Conservation (phyloP, 2,797 vertebrate genomes). For the Gymnopithys bicolor region DNA sequence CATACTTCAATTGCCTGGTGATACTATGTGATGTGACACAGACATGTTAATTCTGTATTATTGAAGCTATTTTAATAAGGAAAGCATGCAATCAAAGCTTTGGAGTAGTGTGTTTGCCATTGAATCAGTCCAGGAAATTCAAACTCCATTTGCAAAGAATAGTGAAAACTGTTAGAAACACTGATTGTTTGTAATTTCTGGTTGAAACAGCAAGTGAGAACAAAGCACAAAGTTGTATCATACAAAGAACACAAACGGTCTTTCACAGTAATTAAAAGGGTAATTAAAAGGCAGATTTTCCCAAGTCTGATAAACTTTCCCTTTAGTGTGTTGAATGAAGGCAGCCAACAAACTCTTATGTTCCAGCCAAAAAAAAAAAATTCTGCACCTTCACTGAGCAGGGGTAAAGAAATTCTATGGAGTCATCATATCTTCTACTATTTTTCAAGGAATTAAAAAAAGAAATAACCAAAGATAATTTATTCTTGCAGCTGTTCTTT, state of each 20-base stretch:
- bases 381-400: background rate
- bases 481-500: background rate
- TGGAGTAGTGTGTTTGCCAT: rapidly evolving
- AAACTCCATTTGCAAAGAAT: background rate
- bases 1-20: background rate
- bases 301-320: background rate
- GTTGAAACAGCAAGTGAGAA: background rate
- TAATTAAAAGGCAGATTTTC: background rate
- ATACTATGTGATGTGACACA: background rate
- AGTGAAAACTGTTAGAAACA: background rate
- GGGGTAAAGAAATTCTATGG: background rate
- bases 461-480: background rate
- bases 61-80: background rate
- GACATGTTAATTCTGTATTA: background rate
- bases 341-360: background rate
- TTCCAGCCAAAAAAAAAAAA: background rate
- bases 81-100: background rate
- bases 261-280: background rate
- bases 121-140: background rate
- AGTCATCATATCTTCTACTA: background rate
- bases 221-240: background rate
- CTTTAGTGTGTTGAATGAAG: background rate
- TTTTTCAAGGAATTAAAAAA: background rate
- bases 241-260: background rate
- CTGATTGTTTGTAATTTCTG: background rate